These are phyloP conservation scores for Thamnophis elegans DNA, from an alignment of 2,797 vertebrate genomes.

Conservation along the genomic window DNA sequence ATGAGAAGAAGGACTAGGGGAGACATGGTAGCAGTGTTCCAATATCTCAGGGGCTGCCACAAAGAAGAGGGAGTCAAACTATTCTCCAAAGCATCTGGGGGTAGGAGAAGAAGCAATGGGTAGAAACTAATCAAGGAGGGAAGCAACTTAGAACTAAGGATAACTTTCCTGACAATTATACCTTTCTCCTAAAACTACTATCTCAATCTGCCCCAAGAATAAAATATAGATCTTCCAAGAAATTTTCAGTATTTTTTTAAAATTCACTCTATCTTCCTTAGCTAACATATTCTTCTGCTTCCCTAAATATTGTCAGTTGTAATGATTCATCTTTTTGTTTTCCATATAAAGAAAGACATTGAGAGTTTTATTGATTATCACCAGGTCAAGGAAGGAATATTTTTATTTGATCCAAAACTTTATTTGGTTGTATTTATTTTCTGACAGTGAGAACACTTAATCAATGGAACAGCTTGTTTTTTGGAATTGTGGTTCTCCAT, in stretches of 20 bases:
- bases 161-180: too few species aligned
- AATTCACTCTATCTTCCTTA: neutral
- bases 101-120: too few species aligned
- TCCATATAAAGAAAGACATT: neutral
- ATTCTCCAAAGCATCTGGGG: too few species aligned
- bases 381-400: neutral
- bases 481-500: too few species aligned
- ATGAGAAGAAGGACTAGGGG: too few species aligned
- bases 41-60: too few species aligned
- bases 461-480: too few species aligned
- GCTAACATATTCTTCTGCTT: neutral
- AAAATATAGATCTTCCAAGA: neutral
- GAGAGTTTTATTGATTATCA: neutral
- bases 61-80: too few species aligned
- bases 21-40: too few species aligned
- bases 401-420: neutral
- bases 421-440: neutral
- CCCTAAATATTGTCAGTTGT: neutral
- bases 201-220: neutral
- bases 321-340: neutral
- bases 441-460: too few species aligned
- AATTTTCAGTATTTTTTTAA: neutral
- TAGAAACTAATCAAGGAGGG: too few species aligned
- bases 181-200: neutral
- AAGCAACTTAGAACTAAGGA: too few species aligned